phyloP scores from a whole-genome alignment of 2,113 vertebrate species.

The Myiozetetes cayanensis region DNA sequence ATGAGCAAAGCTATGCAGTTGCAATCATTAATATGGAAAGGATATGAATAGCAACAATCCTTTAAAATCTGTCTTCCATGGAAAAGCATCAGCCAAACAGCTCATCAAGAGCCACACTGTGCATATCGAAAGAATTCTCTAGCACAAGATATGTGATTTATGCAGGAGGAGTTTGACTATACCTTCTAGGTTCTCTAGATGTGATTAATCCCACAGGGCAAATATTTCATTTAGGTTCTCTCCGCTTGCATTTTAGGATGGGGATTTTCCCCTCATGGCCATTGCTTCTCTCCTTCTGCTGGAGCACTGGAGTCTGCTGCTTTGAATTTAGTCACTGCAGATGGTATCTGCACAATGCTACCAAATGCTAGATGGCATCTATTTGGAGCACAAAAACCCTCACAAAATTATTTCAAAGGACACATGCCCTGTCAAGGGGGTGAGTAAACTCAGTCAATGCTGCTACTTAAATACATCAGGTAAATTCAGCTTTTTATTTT shows the following conservation, averaged over 20 bases:
- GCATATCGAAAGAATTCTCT: neutral
- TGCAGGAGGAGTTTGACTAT: neutral
- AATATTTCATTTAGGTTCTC: slow-evolving; percentile 6
- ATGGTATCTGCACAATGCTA: slow-evolving; percentile 52
- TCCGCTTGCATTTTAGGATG: slow-evolving; percentile 38
- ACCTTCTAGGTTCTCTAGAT: neutral
- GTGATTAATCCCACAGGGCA: neutral
- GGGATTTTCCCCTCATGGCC: neutral
- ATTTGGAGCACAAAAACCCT: neutral
- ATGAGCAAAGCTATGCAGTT: neutral
- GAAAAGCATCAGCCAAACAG: neutral
- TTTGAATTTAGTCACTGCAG: slow-evolving; percentile 26
- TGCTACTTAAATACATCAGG: neutral
- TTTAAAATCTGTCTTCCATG: neutral
- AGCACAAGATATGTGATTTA: neutral
- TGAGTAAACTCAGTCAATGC: neutral
- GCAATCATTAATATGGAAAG: neutral
- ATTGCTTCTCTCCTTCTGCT: neutral
- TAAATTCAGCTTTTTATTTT: neutral
- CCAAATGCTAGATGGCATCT: slow-evolving; percentile 20
- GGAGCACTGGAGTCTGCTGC: slow-evolving; percentile 47
- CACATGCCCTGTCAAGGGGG: neutral
- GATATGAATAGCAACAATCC: neutral
- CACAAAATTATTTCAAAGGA: slow-evolving; percentile 33
- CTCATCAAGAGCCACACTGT: neutral